Evolutionary conservation across 2,888 invertebrate species (phyloP).

Genomic region (Nezara viridula): DNA sequence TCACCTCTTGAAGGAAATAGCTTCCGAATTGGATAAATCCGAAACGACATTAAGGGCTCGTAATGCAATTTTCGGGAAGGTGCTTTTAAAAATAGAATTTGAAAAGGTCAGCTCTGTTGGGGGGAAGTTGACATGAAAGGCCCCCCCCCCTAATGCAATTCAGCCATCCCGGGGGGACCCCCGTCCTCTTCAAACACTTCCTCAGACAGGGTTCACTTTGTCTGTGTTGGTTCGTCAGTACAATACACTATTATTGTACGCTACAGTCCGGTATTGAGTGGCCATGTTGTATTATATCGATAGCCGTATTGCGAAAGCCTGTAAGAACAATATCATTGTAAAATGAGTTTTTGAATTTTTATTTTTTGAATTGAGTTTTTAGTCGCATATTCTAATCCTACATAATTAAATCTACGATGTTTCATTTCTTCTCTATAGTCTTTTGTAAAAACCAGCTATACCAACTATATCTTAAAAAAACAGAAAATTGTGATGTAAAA

Average conservation of each 20-base stretch:
- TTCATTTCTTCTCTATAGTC: no score
- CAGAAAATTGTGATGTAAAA: no score
- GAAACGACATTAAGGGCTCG: neutral
- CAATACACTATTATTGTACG: neutral
- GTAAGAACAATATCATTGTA: no score
- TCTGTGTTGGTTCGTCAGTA: neutral
- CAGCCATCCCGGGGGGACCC: neutral
- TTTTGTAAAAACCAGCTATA: no score
- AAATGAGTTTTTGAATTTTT: no score
- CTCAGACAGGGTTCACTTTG: neutral
- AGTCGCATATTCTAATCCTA: no score
- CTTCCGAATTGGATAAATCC: neutral
- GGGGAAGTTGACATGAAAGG: neutral
- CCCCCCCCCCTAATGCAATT: neutral
- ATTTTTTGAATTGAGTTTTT: no score
- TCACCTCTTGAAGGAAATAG: neutral
- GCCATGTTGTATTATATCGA: no score
- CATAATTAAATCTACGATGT: no score
- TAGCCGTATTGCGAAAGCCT: no score
- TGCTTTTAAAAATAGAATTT: conserved; percentile 11
- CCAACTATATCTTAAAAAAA: no score
- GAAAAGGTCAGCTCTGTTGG: neutral
- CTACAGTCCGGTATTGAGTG: no score
- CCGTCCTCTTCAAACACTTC: neutral
- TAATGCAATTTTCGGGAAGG: conserved; percentile 10